Percentiles rank a stretch among this genome's conserved stretches.
phyloP scores from a whole-genome alignment of 2,797 vertebrate genomes.

The Mormyrops boulengeri region DNA sequence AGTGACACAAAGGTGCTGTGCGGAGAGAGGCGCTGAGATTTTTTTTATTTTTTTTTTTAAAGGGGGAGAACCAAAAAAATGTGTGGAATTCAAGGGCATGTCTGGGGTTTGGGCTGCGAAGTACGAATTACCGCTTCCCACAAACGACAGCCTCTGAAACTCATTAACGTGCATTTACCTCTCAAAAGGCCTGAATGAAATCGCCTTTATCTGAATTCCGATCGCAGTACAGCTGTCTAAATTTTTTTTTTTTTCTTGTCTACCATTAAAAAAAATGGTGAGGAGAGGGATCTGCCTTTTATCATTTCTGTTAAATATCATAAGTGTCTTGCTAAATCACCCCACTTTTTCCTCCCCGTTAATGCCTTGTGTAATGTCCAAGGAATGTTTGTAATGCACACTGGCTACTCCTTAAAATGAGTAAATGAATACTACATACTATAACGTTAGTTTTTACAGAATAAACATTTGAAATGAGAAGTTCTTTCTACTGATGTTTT shows the following conservation, averaged over 20 bases:
- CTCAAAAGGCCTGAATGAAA: not conserved
- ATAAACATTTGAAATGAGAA: not conserved
- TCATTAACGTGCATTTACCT: constrained; percentile 16
- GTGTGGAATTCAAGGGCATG: not conserved
- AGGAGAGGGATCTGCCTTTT: constrained; percentile 26
- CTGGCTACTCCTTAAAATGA: constrained; percentile 14
- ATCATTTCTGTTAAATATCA: constrained; percentile 22
- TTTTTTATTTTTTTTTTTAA: not conserved
- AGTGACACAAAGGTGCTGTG: constrained; percentile 23
- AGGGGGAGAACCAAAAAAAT: not conserved
- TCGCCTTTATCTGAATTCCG: not conserved
- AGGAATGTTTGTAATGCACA: not conserved
- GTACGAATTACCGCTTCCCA: not conserved
- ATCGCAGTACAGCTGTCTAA: not conserved
- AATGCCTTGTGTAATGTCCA: not conserved
- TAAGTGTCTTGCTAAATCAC: not conserved
- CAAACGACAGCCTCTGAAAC: not conserved
- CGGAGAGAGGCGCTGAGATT: constrained; percentile 24
- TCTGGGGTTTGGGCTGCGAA: not conserved
- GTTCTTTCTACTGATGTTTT: not conserved
- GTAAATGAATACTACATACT: not conserved
- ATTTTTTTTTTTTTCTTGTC: not conserved
- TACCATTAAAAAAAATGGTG: constrained; percentile 8
- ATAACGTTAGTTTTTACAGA: not conserved
- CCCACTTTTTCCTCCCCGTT: not conserved